A percentile compares a stretch with the other conserved stretches of the same genome.
These are phyloP conservation scores for Cossypha polioptera DNA, from an alignment of 2,797 vertebrate genomes.

Conservation along the genomic window DNA sequence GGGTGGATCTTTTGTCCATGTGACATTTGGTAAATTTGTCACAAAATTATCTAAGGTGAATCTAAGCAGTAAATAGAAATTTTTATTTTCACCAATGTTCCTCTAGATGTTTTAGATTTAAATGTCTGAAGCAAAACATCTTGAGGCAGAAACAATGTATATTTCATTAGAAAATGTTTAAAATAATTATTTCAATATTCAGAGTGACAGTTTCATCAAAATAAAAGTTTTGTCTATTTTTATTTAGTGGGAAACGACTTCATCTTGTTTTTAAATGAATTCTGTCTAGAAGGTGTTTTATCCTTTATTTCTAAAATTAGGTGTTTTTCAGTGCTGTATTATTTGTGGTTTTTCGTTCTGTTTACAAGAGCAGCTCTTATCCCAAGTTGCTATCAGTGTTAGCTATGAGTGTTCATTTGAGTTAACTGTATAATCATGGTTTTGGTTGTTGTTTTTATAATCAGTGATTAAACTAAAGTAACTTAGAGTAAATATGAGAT, in stretches of 20 bases:
- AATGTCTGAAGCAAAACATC: not conserved
- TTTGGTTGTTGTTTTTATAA: not conserved
- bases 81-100: not conserved
- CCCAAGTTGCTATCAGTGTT: not conserved
- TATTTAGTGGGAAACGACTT: not conserved
- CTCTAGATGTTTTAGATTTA: not conserved
- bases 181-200: not conserved
- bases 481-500: not conserved
- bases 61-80: not conserved
- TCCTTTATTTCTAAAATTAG: not conserved
- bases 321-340: not conserved
- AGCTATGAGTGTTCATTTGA: not conserved
- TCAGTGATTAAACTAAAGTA: not conserved
- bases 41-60: not conserved
- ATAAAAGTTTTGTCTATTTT: not conserved
- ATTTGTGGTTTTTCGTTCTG: not conserved
- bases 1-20: not conserved
- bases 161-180: not conserved
- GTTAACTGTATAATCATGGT: not conserved
- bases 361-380: not conserved
- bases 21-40: not conserved
- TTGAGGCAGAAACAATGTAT: not conserved
- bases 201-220: not conserved
- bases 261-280: not conserved
- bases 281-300: not conserved